Evolutionary conservation across 1,140 invertebrate species (phyloP).

Genomic region (Lepidotrigona ventralis): DNA sequence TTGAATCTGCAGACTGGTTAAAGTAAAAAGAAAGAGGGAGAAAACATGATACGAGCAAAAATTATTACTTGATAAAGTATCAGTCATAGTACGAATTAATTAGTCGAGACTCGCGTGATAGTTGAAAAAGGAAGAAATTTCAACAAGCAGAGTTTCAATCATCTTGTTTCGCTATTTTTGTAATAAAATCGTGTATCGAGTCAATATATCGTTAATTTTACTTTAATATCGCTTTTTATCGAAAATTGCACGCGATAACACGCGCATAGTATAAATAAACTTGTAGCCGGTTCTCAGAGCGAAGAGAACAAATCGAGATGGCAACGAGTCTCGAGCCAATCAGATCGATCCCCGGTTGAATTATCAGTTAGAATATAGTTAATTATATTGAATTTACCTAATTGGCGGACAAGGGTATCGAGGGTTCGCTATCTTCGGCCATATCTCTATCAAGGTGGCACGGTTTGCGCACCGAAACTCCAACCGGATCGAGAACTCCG

Average conservation of each 20-base stretch:
- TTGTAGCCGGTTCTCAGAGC: background rate
- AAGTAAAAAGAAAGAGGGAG: background rate
- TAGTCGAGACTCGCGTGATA: background rate
- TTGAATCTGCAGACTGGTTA: background rate
- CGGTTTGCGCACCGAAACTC: background rate
- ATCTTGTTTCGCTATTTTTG: background rate
- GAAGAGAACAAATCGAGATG: conserved; percentile 3
- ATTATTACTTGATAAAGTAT: background rate
- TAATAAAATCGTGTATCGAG: background rate
- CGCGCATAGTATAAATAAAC: background rate
- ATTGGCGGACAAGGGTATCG: conserved; percentile 65
- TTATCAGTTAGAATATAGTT: conserved; percentile 64
- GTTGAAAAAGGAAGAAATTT: background rate
- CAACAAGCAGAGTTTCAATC: accelerated
- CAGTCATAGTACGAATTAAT: background rate
- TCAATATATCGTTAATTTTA: background rate
- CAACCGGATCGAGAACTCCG: background rate
- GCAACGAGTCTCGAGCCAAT: conserved; percentile 31
- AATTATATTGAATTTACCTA: conserved; percentile 71
- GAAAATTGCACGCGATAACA: too few species aligned
- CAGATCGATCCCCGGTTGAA: conserved; percentile 38
- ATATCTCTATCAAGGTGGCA: conserved; percentile 58
- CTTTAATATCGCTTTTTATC: background rate
- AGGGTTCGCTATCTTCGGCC: conserved; percentile 50
- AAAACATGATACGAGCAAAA: background rate